phyloP scores from a whole-genome alignment of 2,888 invertebrate species.

The Stenchaetothrips biformis region DNA sequence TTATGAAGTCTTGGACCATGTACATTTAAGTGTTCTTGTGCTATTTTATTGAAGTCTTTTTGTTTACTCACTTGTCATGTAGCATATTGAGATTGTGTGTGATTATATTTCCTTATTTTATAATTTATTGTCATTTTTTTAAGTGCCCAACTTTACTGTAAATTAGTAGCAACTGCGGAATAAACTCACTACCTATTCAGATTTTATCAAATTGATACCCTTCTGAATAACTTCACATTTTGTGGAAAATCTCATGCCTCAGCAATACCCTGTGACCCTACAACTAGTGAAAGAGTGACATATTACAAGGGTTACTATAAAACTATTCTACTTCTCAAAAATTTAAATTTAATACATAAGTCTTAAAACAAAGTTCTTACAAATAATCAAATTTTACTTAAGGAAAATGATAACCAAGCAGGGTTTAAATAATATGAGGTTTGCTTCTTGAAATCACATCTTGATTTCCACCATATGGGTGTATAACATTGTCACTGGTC shows the following conservation, averaged over 20 bases:
- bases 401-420: neutral
- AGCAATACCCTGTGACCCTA: no score
- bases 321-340: neutral
- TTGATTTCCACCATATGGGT: neutral
- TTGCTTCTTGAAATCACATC: neutral
- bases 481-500: neutral
- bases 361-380: neutral
- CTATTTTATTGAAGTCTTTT: conserved; percentile 1
- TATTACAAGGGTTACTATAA: neutral
- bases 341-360: neutral
- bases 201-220: neutral
- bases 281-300: neutral
- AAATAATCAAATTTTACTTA: neutral
- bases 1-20: neutral
- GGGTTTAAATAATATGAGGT: neutral
- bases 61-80: conserved; percentile 1
- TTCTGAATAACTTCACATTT: neutral
- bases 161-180: neutral
- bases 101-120: conserved; percentile 14
- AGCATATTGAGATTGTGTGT: conserved; percentile 5
- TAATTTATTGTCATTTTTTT: conserved; percentile 20
- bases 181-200: neutral
- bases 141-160: neutral
- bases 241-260: no score
- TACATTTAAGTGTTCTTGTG: conserved; percentile 6